Base-by-base conservation (phyloP, 2,113 vertebrate genomes). In the Laterallus jamaicensis region DNA sequence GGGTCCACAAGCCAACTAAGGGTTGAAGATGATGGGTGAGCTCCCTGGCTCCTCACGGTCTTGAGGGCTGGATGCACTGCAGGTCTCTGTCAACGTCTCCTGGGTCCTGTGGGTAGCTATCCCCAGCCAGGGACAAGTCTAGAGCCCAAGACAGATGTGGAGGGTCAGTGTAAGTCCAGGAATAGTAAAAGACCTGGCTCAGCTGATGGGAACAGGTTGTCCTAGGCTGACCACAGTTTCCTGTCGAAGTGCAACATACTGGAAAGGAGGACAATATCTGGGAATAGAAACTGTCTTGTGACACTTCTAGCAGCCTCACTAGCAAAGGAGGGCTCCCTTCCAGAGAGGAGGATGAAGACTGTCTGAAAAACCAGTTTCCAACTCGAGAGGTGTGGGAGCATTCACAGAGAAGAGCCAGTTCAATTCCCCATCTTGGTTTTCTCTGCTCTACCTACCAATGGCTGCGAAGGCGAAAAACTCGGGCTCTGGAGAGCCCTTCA, bases 401-500 rank as follows among this genome's bases (percentile, higher is more conserved):
- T 39, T 81, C 66, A 39, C n/a, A 50, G 68, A 40, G 52, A 63
- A 52, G 19, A 90, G 5, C 15, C 85, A 76, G 28, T 75, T 73
- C 77, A 5, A 2, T 44, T 67, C 29, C 50, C 17, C 8, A 0
- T 21, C 71, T 63, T 16, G 9, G 14, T 40, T 83, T 82, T 22
- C 74, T 25, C 69, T 64, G 59, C 17, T 75, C 32, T 74, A 47
- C 62, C 49, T 44, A 21, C 40, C 2, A 9, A 49, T 32, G 49
- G 67, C 75, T 60, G 50, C 71, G 62, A 35, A 40, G 24, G 86
- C 58, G 32, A 77, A 67, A 59, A 6, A 13, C 62, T 24, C 1
- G 10, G 77, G 39, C 91, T 74, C 92, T 83, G 64, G 83, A 84
- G 91, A 92, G 83, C 94, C 62, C 60, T 40, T 75, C 59, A 29